Conservation (phyloP, 1,140 invertebrate species). For the Ostrea edulis region DNA sequence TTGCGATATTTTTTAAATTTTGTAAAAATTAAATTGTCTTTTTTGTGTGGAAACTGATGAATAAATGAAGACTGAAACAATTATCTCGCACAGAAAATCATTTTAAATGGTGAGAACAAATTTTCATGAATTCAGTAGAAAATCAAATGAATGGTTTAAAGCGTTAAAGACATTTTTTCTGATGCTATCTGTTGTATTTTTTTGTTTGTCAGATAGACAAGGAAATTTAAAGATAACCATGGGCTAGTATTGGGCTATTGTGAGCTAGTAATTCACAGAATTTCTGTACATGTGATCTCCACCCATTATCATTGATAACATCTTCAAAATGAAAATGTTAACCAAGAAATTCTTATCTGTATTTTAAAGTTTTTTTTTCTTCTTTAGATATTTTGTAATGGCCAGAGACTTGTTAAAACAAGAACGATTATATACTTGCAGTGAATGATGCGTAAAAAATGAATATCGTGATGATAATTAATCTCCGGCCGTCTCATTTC, state of each 20-base stretch:
- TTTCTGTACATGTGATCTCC: conserved; percentile 5
- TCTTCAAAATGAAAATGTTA: background rate
- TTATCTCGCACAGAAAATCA: too few species aligned
- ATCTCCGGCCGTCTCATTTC: background rate
- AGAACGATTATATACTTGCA: background rate
- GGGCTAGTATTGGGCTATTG: background rate
- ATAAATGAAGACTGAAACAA: too few species aligned
- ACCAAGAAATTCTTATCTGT: background rate
- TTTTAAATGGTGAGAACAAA: background rate
- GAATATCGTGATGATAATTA: conserved; percentile 4
- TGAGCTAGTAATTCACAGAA: background rate
- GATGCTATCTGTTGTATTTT: background rate
- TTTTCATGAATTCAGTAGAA: background rate
- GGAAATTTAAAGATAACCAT: background rate
- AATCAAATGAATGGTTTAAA: background rate
- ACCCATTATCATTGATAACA: conserved; percentile 14
- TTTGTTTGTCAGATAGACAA: background rate
- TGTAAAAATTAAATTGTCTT: too few species aligned
- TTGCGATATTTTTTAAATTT: too few species aligned
- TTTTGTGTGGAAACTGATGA: too few species aligned
- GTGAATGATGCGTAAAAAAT: background rate
- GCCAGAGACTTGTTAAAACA: background rate
- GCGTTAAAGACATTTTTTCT: background rate
- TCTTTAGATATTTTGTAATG: background rate
- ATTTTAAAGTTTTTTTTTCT: background rate